Base-by-base conservation (phyloP, 2,113 vertebrate species). In the Oenanthe melanoleuca region DNA sequence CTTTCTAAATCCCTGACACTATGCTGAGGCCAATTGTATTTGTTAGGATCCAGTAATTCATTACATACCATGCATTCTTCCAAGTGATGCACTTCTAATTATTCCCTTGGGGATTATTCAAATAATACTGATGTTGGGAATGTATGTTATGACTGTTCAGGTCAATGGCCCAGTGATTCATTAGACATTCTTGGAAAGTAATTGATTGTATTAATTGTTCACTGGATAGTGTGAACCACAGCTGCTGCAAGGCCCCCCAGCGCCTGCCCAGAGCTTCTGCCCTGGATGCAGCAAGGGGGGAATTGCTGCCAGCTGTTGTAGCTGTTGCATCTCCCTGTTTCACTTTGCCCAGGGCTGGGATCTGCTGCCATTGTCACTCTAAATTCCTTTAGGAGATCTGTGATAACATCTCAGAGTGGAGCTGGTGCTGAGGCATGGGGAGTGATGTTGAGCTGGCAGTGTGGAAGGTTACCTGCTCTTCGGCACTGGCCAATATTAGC, bases 101-200 rank as follows among this genome's bases (percentile, higher is more conserved):
- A 88, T 66, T 86, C 82, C 55, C 38, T 70, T 59, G 80, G 47
- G 75, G 75, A 88, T 93, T 95, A 77, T 83, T 93, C 60, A 92
- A 80, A 65, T 14, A 70, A 47, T 63, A 75, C 65, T 86, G 75
- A 77, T 14, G 5, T 71, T 82, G 78, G 70, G 81, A 95, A 89
- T 88, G 66, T 73, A 59, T 55, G 72, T 88, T 50, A 65, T 2
- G 2, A 85, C 38, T 90, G 52, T 64, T 96, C 56, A 94, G 44
- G 80, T 86, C 96, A 96, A 96, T 80, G 40, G 52, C 64, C 63
- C 22, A 52, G 72, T 92, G 88, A 94, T 94, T 96, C 83, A 94
- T 88, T 92, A 83, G 37, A 88, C 40, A 49, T 78, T 93, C 94
- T 70, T 88, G 83, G 80, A 84, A 96, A 90, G 80, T 90, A 94